Evolutionary conservation across 64 coral and sea anemone genomes (phyloP).

Genomic region (Trachythela sp.): DNA sequence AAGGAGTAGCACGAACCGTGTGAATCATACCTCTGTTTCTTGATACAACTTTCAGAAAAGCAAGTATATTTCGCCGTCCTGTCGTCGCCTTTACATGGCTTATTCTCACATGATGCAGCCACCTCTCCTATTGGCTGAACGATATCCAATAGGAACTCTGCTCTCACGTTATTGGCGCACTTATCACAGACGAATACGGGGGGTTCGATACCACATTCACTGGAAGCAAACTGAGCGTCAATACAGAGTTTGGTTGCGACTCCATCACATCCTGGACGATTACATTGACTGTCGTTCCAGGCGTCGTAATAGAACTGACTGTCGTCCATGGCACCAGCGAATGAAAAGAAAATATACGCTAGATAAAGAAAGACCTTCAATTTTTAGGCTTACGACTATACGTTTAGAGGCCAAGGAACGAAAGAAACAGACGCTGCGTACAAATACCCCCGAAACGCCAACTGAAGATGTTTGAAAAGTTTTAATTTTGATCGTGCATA

Average conservation of each 20-base stretch:
- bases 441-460: too few relatives aligned
- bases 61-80: constrained; percentile 70
- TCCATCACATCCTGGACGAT: constrained; percentile 57
- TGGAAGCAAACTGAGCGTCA: constrained; percentile 80
- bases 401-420: too few relatives aligned
- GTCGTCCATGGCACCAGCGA: constrained; percentile 81
- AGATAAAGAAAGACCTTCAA: background rate
- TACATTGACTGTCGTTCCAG: constrained; percentile 75
- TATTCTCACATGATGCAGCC: constrained; percentile 60
- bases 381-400: too few relatives aligned
- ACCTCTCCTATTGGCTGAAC: constrained; percentile 67
- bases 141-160: constrained; percentile 29
- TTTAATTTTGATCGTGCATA: too few relatives aligned
- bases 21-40: constrained; percentile 85
- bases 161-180: constrained; percentile 36
- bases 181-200: constrained; percentile 85
- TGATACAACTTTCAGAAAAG: constrained; percentile 78
- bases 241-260: constrained; percentile 74
- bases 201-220: constrained; percentile 54
- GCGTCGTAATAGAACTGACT: constrained; percentile 95
- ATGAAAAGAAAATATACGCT: constrained; percentile 23
- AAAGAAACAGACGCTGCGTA: too few relatives aligned
- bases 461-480: too few relatives aligned
- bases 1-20: too few relatives aligned
- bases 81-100: constrained; percentile 69